These are phyloP conservation scores for Smittia aterrima DNA, from an alignment of 2,888 invertebrate species.

Conservation along the genomic window DNA sequence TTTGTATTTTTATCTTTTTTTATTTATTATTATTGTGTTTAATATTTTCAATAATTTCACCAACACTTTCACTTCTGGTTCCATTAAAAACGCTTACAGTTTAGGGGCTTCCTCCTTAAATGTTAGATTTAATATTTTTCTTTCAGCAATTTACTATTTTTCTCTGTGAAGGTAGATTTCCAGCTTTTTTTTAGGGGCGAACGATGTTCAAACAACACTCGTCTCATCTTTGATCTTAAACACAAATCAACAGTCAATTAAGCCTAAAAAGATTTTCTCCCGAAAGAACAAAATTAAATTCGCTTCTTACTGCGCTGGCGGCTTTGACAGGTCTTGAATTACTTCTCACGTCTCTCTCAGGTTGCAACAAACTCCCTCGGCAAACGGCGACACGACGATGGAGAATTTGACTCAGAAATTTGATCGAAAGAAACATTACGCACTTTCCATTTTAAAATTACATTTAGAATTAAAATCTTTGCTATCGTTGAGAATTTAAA, in stretches of 20 bases:
- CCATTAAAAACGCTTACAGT: slow-evolving; percentile 9
- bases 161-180: background rate
- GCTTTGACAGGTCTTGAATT: background rate
- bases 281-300: background rate
- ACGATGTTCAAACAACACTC: background rate
- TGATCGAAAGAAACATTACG: background rate
- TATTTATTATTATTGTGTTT: no score
- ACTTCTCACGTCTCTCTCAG: background rate
- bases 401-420: background rate
- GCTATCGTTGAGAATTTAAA: background rate
- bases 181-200: background rate
- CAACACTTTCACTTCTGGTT: background rate
- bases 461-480: background rate
- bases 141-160: background rate
- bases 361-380: slow-evolving; percentile 1
- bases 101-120: slow-evolving; percentile 1
- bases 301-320: background rate
- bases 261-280: slow-evolving; percentile 31
- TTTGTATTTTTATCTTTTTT: no score
- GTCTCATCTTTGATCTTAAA: slow-evolving; percentile 10
- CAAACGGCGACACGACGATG: background rate
- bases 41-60: no score
- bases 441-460: background rate
- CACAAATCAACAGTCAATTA: slow-evolving; percentile 35
- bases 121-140: background rate